These are phyloP conservation scores for Pipistrellus nathusii DNA, from an alignment of 2,797 vertebrate species.

Conservation along the genomic window DNA sequence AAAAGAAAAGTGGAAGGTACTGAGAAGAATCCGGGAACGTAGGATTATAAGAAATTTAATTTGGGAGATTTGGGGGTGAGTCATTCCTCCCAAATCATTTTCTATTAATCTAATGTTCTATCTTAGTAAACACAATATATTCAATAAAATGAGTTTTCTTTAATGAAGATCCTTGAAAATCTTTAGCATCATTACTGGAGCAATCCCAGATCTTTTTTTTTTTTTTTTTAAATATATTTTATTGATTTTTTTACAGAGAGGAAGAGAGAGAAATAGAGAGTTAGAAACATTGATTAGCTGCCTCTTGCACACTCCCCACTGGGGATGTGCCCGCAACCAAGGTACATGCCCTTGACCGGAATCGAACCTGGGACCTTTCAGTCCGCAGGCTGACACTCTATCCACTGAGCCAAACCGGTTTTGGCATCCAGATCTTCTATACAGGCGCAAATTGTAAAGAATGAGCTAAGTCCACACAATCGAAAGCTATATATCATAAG, in stretches of 20 bases:
- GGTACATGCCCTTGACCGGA: no score
- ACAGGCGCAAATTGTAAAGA: neutral
- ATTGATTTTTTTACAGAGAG: no score
- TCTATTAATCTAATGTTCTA: slow-evolving; percentile 21
- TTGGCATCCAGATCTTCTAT: no score
- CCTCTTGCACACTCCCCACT: no score
- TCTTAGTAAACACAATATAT: slow-evolving; percentile 4
- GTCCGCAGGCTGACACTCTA: no score
- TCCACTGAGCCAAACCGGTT: no score
- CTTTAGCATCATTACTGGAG: neutral
- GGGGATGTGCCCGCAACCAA: no score
- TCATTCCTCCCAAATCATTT: neutral
- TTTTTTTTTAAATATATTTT: no score
- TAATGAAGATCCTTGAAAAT: slow-evolving; percentile 13
- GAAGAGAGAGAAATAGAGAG: no score
- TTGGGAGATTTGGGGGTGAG: neutral
- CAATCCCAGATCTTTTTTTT: slow-evolving; percentile 6
- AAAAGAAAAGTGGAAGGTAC: slow-evolving; percentile 39
- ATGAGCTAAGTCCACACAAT: neutral
- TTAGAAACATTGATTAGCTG: no score
- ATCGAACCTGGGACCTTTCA: no score
- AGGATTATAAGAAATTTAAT: slow-evolving; percentile 54
- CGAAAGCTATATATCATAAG: neutral
- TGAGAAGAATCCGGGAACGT: slow-evolving; percentile 17
- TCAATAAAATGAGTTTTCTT: slow-evolving; percentile 37